Base-by-base conservation (phyloP, 2,888 invertebrate species). In the Petrolisthes cinctipes region DNA sequence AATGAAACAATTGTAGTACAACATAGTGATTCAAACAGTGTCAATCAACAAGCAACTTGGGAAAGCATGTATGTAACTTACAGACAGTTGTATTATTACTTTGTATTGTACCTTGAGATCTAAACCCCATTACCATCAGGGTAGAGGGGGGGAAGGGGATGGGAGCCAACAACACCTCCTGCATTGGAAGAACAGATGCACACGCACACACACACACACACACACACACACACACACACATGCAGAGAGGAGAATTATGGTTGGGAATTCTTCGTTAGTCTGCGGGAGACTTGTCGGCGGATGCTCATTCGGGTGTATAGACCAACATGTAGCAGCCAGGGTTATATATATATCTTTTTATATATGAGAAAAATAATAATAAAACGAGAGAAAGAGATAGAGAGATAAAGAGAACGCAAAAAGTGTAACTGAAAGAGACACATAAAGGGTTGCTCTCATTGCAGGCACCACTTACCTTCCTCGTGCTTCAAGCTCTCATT, bases 301-400 rank as follows among this genome's bases (percentile, higher is more conserved):
- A 87, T 71, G 85, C 85, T 80, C 57, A 80, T 68, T 53, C 78
- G 56, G 57, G 83, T 83, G 79, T 73, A 79, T 79, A 79, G 71
- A 83, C 83, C 87, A 83, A 87, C 87, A 83, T 80, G 68, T 73
- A 79, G 87, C 87, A 87, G 87, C 87, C 87, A 87, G 87, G 83
- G 87, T 87, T 87, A 71, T 76, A 37, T 84, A 1, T 71, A n/a
- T n/a, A n/a, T n/a, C n/a, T 54, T 6, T 37, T 23, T 66, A 5
- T 53, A 54, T 37, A n/a, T 7, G 53, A 68, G 51, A 17, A 51
- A 51, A 9, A 11, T 81, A n/a, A 9, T 23, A 20, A 75, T 84
- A 61, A 57, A 53, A n/a, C 56, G 57, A 76, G 76, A 76, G 20
- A 23, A 84, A 78, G 76, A 57, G 7, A 66, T 78, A 84, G 53